Conservation (phyloP, 2,888 invertebrate genomes). For the Drosophila pseudotalamancana region DNA sequence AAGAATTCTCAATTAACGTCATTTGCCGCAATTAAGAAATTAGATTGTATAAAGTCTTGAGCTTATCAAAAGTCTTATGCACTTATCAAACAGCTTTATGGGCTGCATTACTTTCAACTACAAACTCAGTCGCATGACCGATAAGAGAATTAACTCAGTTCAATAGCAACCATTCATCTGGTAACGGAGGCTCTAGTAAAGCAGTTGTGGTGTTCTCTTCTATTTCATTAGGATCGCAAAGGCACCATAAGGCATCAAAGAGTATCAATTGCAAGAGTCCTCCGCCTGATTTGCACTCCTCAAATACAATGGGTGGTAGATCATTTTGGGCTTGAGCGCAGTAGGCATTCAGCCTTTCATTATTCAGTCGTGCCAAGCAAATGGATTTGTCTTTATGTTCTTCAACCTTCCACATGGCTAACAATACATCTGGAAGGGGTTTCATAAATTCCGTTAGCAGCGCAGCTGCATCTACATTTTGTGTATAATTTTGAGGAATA, state of each 20-base stretch:
- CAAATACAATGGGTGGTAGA: constrained; percentile 38
- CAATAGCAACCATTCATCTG: constrained; percentile 38
- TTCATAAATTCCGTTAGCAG: constrained; percentile 19
- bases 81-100: not conserved
- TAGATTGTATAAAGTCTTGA: not conserved
- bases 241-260: constrained; percentile 43
- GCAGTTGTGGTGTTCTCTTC: constrained; percentile 19
- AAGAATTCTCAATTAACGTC: not conserved
- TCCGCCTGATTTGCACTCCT: constrained; percentile 34
- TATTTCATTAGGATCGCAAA: constrained; percentile 20
- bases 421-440: constrained; percentile 18
- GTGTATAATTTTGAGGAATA: constrained; percentile 9
- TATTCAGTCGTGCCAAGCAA: constrained; percentile 27
- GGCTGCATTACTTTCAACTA: not conserved
- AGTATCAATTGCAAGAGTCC: constrained; percentile 39
- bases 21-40: constrained; percentile 20
- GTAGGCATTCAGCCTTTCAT: constrained; percentile 25
- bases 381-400: constrained; percentile 33
- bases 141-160: not conserved
- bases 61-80: not conserved
- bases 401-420: constrained; percentile 37
- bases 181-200: not conserved
- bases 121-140: not conserved
- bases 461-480: constrained; percentile 12
- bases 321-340: constrained; percentile 36